Evolutionary conservation across 2,797 vertebrate genomes (phyloP).

Genomic region (Pachyuromys duprasi): DNA sequence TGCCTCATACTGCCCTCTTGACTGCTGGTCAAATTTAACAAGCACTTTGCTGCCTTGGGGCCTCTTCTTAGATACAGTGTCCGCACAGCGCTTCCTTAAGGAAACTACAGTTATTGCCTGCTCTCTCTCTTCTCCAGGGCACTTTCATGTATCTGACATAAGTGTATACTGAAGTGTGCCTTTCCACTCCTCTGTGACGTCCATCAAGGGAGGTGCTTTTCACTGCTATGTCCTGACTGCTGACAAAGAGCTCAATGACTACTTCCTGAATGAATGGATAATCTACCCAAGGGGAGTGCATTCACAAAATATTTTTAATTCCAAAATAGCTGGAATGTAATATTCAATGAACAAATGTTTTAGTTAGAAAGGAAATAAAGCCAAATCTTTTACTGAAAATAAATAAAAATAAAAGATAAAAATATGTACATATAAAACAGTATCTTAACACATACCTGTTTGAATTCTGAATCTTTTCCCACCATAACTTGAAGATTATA

Average conservation of each 20-base stretch:
- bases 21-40: conserved; percentile 20
- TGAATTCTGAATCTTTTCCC: conserved; percentile 97
- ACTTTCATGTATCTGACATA: background rate
- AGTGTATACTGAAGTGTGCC: background rate
- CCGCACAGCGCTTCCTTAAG: background rate
- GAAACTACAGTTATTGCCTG: background rate
- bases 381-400: conserved; percentile 52
- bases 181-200: conserved; percentile 11
- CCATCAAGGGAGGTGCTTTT: background rate
- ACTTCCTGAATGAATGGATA: background rate
- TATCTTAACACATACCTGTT: conserved; percentile 91
- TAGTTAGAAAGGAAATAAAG: conserved; percentile 45
- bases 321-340: background rate
- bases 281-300: conserved; percentile 14
- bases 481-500: conserved; percentile 96
- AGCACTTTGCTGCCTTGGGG: background rate
- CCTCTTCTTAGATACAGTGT: background rate
- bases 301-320: conserved; percentile 20
- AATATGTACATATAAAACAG: conserved; percentile 7
- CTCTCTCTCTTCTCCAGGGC: conserved; percentile 2
- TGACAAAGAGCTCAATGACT: conserved; percentile 1
- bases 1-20: background rate
- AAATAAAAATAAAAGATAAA: conserved; percentile 51
- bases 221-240: background rate
- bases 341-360: conserved; percentile 31